phyloP scores from a whole-genome alignment of 2,113 vertebrate species.

The Xyliphius kryptos region DNA sequence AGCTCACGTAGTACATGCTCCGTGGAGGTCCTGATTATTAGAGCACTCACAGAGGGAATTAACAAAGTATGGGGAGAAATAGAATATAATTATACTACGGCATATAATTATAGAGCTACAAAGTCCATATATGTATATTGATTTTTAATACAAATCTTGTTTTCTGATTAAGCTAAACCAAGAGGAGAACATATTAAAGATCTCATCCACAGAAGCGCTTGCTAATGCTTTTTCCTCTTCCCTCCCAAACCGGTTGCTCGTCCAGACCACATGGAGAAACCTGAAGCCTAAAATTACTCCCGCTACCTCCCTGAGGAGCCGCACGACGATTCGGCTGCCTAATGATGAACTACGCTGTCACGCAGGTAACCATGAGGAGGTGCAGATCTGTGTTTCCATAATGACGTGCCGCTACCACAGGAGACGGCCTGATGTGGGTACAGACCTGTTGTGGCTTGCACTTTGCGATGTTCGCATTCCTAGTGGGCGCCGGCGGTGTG shows the following conservation, averaged over 20 bases:
- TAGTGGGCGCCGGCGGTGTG: too few species aligned
- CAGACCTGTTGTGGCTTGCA: slow-evolving; percentile 30
- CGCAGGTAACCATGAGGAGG: slow-evolving; percentile 16
- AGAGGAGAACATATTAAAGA: slow-evolving; percentile 14
- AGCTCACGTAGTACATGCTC: too few species aligned
- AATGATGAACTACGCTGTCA: slow-evolving; percentile 3
- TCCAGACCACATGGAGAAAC: slow-evolving; percentile 61
- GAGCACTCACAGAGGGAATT: too few species aligned
- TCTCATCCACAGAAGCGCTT: slow-evolving; percentile 48
- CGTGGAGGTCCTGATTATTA: too few species aligned
- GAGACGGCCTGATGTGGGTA: slow-evolving; percentile 27
- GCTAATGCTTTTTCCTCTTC: slow-evolving; percentile 54
- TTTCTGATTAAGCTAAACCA: background rate
- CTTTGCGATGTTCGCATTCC: too few species aligned
- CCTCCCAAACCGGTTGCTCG: slow-evolving; percentile 49
- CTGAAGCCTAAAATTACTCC: slow-evolving; percentile 61
- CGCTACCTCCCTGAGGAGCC: slow-evolving; percentile 23
- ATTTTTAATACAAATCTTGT: too few species aligned
- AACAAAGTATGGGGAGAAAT: too few species aligned
- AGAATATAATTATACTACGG: too few species aligned
- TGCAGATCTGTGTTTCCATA: slow-evolving; percentile 23
- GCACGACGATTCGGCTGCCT: slow-evolving; percentile 36
- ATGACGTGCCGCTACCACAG: slow-evolving; percentile 32
- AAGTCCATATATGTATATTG: too few species aligned
- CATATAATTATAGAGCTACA: too few species aligned